A percentile compares a stretch with the other conserved stretches of the same genome.
Conservation (phyloP, 2,888 invertebrate genomes). For the Branchellion lobata region DNA sequence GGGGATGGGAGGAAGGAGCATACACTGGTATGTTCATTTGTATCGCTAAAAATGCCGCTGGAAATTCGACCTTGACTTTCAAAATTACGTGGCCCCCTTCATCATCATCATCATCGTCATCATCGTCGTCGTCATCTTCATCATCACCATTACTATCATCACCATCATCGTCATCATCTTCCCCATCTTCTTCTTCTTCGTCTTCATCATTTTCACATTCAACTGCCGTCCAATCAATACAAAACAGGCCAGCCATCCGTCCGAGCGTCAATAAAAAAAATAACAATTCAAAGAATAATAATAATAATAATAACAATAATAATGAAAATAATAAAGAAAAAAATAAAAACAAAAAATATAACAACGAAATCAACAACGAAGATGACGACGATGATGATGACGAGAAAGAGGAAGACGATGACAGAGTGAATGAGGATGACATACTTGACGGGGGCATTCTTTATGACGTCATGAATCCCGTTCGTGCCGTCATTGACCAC, state of each 20-base stretch:
- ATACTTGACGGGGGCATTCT: background rate
- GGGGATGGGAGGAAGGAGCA: conserved; percentile 54
- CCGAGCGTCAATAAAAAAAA: background rate
- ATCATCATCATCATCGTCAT: background rate
- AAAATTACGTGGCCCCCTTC: conserved; percentile 54
- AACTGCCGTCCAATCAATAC: conserved; percentile 11
- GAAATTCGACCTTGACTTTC: conserved; percentile 60
- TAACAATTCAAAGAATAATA: background rate
- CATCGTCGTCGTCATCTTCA: conserved; percentile 2
- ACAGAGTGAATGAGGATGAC: background rate
- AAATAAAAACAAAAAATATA: background rate
- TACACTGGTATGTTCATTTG: conserved; percentile 57
- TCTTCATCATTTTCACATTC: conserved; percentile 17
- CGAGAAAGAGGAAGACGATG: background rate
- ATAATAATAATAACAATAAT: too few relatives aligned
- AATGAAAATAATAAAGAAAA: too few relatives aligned
- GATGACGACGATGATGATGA: conserved; percentile 1
- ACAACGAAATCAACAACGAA: too few relatives aligned
- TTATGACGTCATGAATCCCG: background rate
- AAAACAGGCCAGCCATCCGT: background rate
- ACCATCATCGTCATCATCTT: conserved; percentile 4
- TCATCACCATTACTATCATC: conserved; percentile 7
- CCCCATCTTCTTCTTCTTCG: conserved; percentile 28
- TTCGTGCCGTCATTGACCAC: too few relatives aligned
- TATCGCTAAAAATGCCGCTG: conserved; percentile 60